Percentiles rank a stretch among this genome's conserved stretches.
These are phyloP conservation scores for Theropithecus gelada DNA, from an alignment of 2,113 vertebrate genomes.

Conservation along the genomic window DNA sequence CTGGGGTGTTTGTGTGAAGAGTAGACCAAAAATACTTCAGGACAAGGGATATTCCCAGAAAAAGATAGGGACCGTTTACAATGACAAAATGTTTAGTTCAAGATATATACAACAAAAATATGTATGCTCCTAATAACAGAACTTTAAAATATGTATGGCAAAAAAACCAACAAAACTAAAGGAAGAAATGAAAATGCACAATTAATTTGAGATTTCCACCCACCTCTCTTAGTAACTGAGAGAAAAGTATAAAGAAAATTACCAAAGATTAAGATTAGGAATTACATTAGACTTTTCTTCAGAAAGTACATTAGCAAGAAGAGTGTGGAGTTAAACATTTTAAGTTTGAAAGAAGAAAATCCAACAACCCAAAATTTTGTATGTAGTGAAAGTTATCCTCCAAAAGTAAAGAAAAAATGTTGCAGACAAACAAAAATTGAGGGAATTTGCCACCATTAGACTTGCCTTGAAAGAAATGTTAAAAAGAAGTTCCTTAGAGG, in stretches of 20 bases:
- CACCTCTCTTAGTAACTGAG: background rate
- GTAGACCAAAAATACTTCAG: background rate
- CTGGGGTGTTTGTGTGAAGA: fast-evolving
- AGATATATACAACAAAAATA: background rate
- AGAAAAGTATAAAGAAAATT: background rate
- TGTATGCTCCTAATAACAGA: background rate
- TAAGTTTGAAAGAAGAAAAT: background rate
- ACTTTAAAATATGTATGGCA: background rate
- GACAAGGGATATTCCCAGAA: background rate
- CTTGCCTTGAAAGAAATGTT: background rate
- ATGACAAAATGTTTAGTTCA: background rate
- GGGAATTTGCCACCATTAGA: background rate
- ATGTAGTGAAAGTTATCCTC: background rate
- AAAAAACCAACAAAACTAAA: background rate
- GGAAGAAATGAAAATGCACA: background rate
- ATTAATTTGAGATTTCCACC: too few relatives aligned
- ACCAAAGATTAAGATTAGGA: too few relatives aligned
- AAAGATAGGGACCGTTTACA: background rate
- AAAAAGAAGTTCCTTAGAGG: background rate
- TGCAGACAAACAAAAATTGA: background rate
- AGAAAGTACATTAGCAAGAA: background rate
- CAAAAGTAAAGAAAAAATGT: background rate
- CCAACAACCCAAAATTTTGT: background rate
- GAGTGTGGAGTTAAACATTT: background rate
- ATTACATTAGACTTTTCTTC: background rate